phyloP scores from a whole-genome alignment of 1,140 invertebrate genomes.

The Rhynchophorus ferrugineus region DNA sequence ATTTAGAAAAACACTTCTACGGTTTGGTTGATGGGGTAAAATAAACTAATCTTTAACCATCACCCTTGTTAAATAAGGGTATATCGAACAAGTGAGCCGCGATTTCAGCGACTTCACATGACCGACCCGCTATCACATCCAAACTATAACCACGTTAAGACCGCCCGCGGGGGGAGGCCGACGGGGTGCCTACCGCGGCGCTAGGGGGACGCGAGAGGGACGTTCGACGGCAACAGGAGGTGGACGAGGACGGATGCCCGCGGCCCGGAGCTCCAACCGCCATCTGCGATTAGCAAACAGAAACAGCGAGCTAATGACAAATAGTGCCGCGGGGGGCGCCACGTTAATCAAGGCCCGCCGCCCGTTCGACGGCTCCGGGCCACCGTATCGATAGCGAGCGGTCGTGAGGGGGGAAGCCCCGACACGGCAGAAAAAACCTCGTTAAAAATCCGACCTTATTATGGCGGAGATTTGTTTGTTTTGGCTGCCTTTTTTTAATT shows the following conservation, averaged over 20 bases:
- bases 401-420: constrained; percentile 9
- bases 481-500: constrained; percentile 23
- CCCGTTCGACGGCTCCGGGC: background rate
- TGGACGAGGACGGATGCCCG: background rate
- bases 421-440: constrained; percentile 21
- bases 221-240: no score
- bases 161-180: no score
- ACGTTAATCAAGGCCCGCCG: constrained; percentile 33
- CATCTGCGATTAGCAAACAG: constrained; percentile 41
- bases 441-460: constrained; percentile 22
- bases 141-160: no score
- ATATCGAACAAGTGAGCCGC: no score
- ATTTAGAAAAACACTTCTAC: no score
- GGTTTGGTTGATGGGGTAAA: no score
- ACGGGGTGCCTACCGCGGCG: no score
- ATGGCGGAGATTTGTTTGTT: constrained; percentile 17
- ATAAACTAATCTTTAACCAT: no score
- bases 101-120: no score
- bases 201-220: no score
- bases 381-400: constrained; percentile 3
- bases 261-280: constrained; percentile 3
- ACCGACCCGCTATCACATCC: no score
- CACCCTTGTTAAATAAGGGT: no score
- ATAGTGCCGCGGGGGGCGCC: constrained; percentile 31
- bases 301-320: constrained; percentile 39